phyloP scores from a whole-genome alignment of 2,797 vertebrate species.

The Loriculus beryllinus region DNA sequence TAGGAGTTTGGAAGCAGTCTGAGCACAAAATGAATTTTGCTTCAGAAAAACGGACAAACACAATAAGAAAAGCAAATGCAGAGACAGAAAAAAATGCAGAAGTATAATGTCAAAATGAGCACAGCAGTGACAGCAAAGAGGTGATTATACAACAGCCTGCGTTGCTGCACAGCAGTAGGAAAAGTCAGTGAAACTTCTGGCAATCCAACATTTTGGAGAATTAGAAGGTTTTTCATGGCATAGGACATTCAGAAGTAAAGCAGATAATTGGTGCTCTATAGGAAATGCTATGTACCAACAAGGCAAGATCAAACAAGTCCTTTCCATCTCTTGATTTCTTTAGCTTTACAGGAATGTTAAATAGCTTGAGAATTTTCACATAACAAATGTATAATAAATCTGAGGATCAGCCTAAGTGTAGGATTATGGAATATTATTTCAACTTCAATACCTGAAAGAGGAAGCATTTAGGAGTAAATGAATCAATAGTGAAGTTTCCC shows the following conservation, averaged over 20 bases:
- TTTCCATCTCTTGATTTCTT: constrained; percentile 44
- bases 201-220: background rate
- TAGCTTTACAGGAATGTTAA: constrained; percentile 68
- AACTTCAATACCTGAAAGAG: constrained; percentile 70
- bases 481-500: constrained; percentile 75
- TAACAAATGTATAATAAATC: constrained; percentile 69
- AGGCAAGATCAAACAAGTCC: constrained; percentile 54
- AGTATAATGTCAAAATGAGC: background rate
- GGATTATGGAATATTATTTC: constrained; percentile 70
- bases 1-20: background rate
- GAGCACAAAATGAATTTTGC: background rate
- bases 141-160: background rate
- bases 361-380: constrained; percentile 62
- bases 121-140: background rate
- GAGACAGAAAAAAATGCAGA: background rate
- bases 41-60: constrained; percentile 7
- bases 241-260: constrained; percentile 3
- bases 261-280: background rate
- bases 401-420: constrained; percentile 64
- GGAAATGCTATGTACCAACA: background rate
- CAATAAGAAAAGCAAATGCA: background rate
- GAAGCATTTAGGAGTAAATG: constrained; percentile 71
- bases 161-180: background rate
- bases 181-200: background rate
- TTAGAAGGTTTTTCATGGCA: background rate